phyloP scores from a whole-genome alignment of 92 coral and sea anemone genomes.

The Palythoa heliodiscus region DNA sequence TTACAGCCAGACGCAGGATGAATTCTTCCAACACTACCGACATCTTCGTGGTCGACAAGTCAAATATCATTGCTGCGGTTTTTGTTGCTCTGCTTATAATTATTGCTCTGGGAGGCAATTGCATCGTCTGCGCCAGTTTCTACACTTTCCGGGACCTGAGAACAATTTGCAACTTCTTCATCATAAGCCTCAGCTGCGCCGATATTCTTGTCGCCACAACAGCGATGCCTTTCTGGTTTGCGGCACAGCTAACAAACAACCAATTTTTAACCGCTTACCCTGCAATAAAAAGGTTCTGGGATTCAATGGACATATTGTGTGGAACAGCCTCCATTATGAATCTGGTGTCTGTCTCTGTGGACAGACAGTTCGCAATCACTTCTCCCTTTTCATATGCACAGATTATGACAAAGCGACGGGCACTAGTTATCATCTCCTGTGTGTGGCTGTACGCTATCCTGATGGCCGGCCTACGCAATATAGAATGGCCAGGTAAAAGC shows the following conservation, averaged over 20 bases:
- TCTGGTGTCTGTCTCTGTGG: constrained; percentile 86
- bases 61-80: constrained; percentile 72
- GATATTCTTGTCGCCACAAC: constrained; percentile 84
- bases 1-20: not conserved
- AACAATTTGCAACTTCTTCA: constrained; percentile 88
- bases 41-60: constrained; percentile 30
- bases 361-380: constrained; percentile 94
- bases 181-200: constrained; percentile 83
- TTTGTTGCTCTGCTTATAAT: constrained; percentile 78
- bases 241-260: constrained; percentile 67
- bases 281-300: constrained; percentile 59
- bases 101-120: constrained; percentile 77
- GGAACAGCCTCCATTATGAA: constrained; percentile 92
- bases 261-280: constrained; percentile 17
- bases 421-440: constrained; percentile 62
- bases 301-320: constrained; percentile 84
- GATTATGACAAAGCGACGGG: constrained; percentile 83
- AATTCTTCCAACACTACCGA: constrained; percentile 20
- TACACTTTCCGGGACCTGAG: constrained; percentile 82
- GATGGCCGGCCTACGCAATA: constrained; percentile 61
- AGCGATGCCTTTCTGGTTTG: constrained; percentile 91
- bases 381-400: constrained; percentile 89
- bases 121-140: constrained; percentile 82
- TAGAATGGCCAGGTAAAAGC: constrained; percentile 72
- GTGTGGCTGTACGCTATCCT: constrained; percentile 84